These are phyloP conservation scores for Chydorus sphaericus DNA, from an alignment of 2,888 invertebrate species.

Conservation along the genomic window DNA sequence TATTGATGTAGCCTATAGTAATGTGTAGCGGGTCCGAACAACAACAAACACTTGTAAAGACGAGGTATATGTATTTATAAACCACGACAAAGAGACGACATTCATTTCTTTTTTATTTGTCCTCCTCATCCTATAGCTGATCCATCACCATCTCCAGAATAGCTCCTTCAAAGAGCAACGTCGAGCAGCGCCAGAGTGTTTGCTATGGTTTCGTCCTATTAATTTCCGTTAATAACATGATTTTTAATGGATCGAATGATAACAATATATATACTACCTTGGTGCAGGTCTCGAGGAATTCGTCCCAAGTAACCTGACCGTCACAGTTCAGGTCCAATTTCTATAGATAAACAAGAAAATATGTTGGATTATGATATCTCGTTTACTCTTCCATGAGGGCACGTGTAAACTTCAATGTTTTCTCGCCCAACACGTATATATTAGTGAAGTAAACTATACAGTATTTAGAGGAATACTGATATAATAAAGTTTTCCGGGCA, in stretches of 20 bases:
- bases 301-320: constrained; percentile 86
- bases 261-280: constrained; percentile 40
- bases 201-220: neutral
- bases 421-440: no score
- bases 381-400: no score
- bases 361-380: no score
- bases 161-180: neutral
- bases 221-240: neutral
- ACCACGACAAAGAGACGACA: neutral
- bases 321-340: constrained; percentile 85
- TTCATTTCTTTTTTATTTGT: neutral
- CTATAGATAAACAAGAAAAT: no score
- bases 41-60: no score
- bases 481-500: no score
- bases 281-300: constrained; percentile 85
- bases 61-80: neutral
- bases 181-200: neutral
- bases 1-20: no score
- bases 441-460: no score
- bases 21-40: no score
- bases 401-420: no score
- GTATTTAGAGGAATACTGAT: no score
- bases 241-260: neutral
- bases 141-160: neutral
- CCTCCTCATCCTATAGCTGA: neutral